phyloP scores from a whole-genome alignment of 1,140 invertebrate species.

The Drosophila arawakana region DNA sequence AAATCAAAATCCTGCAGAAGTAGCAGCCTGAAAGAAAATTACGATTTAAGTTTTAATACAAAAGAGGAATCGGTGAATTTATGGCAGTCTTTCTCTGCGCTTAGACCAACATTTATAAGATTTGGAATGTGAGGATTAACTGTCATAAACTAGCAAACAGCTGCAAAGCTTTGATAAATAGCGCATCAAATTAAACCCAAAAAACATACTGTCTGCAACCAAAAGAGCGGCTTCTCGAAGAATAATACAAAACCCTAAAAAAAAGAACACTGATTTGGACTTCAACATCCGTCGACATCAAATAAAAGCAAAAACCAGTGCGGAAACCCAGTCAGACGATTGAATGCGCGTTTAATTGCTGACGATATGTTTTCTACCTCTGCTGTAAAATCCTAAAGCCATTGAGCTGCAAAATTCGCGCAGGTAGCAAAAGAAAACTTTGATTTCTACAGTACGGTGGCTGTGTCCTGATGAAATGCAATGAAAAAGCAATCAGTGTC shows the following conservation, averaged over 20 bases:
- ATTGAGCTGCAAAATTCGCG: conserved; percentile 63
- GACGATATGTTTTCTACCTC: conserved; percentile 65
- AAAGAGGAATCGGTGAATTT: neutral
- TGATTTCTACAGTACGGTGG: neutral
- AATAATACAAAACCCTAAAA: neutral
- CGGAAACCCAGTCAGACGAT: conserved; percentile 62
- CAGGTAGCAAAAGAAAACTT: conserved; percentile 54
- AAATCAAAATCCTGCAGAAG: conserved; percentile 62
- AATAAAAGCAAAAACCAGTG: conserved; percentile 10
- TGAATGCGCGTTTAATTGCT: conserved; percentile 78
- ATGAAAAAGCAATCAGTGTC: conserved; percentile 75
- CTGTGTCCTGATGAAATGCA: conserved; percentile 58
- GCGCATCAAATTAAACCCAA: conserved; percentile 44
- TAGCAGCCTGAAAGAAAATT: conserved; percentile 29
- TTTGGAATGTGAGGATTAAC: conserved; percentile 54
- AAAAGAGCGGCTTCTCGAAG: neutral
- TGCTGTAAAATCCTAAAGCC: conserved; percentile 15
- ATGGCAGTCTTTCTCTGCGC: neutral
- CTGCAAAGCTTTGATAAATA: conserved; percentile 69
- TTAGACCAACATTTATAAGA: conserved; percentile 60
- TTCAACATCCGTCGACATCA: neutral
- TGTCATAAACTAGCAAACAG: conserved; percentile 74
- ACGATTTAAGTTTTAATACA: neutral
- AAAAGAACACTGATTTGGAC: conserved; percentile 30
- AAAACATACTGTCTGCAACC: conserved; percentile 20